Evolutionary conservation across 2,797 vertebrate species (phyloP), one percentile per base, ranked within the genome.

Genomic region (Channallabes apus): DNA sequence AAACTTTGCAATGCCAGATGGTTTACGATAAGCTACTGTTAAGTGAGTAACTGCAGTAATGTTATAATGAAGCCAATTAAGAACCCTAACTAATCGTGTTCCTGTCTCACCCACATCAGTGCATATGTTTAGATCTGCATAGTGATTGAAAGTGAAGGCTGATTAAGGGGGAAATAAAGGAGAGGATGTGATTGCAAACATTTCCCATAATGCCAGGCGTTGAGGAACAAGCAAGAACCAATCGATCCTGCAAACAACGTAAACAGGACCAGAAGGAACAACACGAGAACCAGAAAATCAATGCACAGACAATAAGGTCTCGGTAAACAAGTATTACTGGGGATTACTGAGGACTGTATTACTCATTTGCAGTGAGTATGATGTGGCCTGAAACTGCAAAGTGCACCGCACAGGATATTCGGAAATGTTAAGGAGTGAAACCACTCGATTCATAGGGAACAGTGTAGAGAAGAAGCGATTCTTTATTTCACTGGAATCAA

Each of bases 61-160:
- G 71, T 9, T 76, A 27, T 56, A 65, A 51, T 18, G 59, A 35
- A 12, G 29, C 27, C 41, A 38, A 68, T 80, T 5, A 51, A 68
- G 58, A 29, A 9, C 4, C 65, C 51, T 41, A 38, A 78, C 68
- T 77, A 54, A 54, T 72, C 56, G 58, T 17, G 15, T 72, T 56
- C 80, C 77, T 68, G 38, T 59, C 17, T 85, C 67, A 12, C 38
- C 61, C 79, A 46, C 83, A 80, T 46, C 18, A 56, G 41, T 27
- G 68, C 61, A 58, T 24, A 58, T 27, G 27, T 77, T 82, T 59
- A 59, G 71, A 68, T 69, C 71, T 41, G 71, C 46, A 7, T 46
- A 32, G n/a, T 77, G 46, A 86, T 82, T 77, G 82, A 24, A 71
- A 46, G 5, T 20, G 38, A 75, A 29, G 68, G 58, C 84, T 82